These are phyloP conservation scores for Acleris sparsana DNA, from an alignment of 2,888 invertebrate genomes.

Conservation along the genomic window DNA sequence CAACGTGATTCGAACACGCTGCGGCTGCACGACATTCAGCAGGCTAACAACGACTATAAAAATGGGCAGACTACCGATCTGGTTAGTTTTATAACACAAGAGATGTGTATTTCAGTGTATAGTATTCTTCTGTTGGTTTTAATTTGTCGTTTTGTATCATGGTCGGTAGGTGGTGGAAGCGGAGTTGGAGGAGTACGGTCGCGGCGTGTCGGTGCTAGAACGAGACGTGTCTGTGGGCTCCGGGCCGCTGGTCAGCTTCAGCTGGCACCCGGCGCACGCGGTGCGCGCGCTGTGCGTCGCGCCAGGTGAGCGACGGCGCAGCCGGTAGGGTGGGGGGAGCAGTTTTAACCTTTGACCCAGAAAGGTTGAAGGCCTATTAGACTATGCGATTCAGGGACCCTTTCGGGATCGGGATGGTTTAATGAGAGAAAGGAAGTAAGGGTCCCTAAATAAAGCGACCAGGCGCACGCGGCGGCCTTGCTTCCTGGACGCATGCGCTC, in stretches of 20 bases:
- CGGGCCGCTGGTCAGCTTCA: constrained; percentile 86
- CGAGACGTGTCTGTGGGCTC: constrained; percentile 61
- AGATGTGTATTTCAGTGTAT: no score
- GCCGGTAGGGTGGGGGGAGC: no score
- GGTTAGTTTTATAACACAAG: not conserved
- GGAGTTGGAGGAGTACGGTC: constrained; percentile 50
- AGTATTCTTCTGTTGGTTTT: no score
- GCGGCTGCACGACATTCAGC: constrained; percentile 92
- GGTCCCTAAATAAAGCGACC: no score
- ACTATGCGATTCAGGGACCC: no score
- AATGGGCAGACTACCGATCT: constrained; percentile 42
- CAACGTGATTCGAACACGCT: constrained; percentile 90
- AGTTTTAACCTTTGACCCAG: no score
- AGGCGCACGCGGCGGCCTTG: no score
- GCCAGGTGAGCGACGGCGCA: constrained; percentile 65
- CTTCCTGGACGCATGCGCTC: no score
- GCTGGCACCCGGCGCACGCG: constrained; percentile 94
- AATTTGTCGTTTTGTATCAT: no score
- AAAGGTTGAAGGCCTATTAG: no score
- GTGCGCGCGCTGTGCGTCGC: constrained; percentile 89
- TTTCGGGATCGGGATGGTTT: no score
- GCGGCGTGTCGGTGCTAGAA: constrained; percentile 42
- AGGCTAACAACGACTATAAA: constrained; percentile 55
- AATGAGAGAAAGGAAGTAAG: no score
- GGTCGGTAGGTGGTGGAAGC: constrained; percentile 57